Conservation (phyloP, 2,888 invertebrate species). For the Pherbina coryleti region DNA sequence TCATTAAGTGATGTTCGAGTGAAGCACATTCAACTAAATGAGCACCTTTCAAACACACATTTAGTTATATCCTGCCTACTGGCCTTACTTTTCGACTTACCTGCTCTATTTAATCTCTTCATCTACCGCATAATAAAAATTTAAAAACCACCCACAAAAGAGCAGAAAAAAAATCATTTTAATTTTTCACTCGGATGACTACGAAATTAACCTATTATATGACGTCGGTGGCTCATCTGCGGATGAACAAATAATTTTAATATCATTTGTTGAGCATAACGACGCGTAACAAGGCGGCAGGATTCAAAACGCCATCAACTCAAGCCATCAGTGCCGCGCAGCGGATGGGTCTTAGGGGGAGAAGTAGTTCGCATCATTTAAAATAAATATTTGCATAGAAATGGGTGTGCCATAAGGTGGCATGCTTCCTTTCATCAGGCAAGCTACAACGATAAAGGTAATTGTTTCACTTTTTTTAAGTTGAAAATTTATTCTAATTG, state of each 20-base stretch:
- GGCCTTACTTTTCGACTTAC: background rate
- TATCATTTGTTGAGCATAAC: conserved; percentile 64
- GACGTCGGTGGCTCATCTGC: conserved; percentile 45
- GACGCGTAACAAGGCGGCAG: conserved; percentile 57
- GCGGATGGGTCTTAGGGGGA: background rate
- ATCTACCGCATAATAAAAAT: conserved; percentile 15
- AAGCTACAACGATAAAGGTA: conserved; percentile 33
- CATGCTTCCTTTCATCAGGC: conserved; percentile 26
- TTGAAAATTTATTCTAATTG: conserved; percentile 31
- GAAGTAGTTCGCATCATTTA: background rate
- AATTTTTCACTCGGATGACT: conserved; percentile 70
- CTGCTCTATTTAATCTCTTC: background rate
- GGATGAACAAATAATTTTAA: conserved; percentile 63
- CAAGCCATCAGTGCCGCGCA: background rate
- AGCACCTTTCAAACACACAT: too few relatives aligned
- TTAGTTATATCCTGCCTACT: background rate
- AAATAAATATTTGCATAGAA: conserved; percentile 62
- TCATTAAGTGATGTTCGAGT: too few relatives aligned
- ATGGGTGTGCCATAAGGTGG: conserved; percentile 64
- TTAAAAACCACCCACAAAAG: conserved; percentile 31
- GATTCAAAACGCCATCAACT: background rate
- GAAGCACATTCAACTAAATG: too few relatives aligned
- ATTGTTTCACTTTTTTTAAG: conserved; percentile 32
- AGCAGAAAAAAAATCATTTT: conserved; percentile 58
- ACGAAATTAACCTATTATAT: conserved; percentile 69